These are phyloP conservation scores for Petrolisthes cinctipes DNA, from an alignment of 2,888 invertebrate genomes.

Conservation along the genomic window DNA sequence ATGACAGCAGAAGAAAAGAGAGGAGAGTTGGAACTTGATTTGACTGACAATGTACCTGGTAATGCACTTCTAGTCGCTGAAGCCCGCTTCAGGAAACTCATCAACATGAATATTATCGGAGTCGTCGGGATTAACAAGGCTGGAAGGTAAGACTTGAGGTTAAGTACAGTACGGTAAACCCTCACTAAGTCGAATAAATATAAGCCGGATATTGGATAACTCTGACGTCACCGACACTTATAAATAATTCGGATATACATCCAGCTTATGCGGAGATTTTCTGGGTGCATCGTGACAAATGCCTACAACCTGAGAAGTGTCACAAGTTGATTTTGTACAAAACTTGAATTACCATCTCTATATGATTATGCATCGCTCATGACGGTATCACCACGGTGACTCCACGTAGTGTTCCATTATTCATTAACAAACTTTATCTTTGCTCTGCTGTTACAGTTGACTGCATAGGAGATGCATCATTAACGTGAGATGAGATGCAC, in stretches of 20 bases:
- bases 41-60: slow-evolving; percentile 42
- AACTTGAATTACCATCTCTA: too few species aligned
- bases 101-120: slow-evolving; percentile 65
- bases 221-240: background rate
- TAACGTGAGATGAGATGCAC: too few species aligned
- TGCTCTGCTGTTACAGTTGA: too few species aligned
- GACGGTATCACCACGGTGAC: too few species aligned
- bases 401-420: too few species aligned
- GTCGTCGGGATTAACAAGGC: slow-evolving; percentile 63
- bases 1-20: slow-evolving; percentile 62
- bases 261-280: too few species aligned
- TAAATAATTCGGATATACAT: background rate
- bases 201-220: background rate
- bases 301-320: too few species aligned
- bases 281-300: too few species aligned
- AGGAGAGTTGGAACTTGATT: slow-evolving; percentile 64
- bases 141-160: slow-evolving; percentile 51
- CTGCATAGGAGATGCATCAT: too few species aligned
- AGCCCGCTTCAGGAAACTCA: slow-evolving; percentile 63
- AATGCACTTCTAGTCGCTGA: slow-evolving; percentile 62
- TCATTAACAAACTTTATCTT: too few species aligned
- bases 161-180: background rate
- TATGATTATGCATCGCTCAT: too few species aligned
- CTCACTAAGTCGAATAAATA: background rate
- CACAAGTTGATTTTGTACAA: too few species aligned